Base-by-base conservation (phyloP, 2,113 vertebrate species). In the Nematolebias whitei region DNA sequence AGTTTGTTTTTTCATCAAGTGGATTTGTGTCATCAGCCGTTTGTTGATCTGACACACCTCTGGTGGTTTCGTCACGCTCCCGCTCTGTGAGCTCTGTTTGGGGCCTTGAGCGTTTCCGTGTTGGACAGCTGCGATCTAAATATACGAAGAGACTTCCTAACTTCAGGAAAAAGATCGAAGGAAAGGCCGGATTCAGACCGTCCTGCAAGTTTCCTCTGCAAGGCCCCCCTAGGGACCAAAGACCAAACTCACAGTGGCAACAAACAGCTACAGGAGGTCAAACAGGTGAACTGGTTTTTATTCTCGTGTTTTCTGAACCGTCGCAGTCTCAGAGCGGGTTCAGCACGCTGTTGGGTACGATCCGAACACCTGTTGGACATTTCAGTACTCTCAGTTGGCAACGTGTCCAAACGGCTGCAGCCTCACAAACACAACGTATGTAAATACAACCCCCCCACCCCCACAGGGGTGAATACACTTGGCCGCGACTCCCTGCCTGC, bases 121-220 rank as follows among this genome's bases (percentile, higher is more conserved):
- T 49, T 44, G 78, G 78, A 88, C 90, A 92, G 88, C 90, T 91
- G 92, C 85, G 87, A 67, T 85, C 92, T 91, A 92, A 91, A 92
- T 90, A 90, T 92, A 91, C 71, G 2, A 54, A 57, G 48, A 63
- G 62, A 75, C 81, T 88, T 91, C 89, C 87, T 85, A 77, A 84
- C 82, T 90, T 90, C 85, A 92, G 90, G 89, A 92, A 89, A 89
- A 75, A 79, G 74, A 78, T 64, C 73, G 74, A 78, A 71, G 68
- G 74, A 79, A 68, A 68, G 59, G 47, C 76, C 45, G 6, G 60
- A 80, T 78, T 86, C 53, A 65, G 75, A 84, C 83, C 76, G 60
- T 75, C 59, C 41, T 0, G 41, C 62, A 60, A 26, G 54, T 78
- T 91, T 92, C 87, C 89, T 87, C 77, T 67, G 48, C 60, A 23